Evolutionary conservation across 2,797 vertebrate species (phyloP).

Genomic region (Sebastes iracundus): DNA sequence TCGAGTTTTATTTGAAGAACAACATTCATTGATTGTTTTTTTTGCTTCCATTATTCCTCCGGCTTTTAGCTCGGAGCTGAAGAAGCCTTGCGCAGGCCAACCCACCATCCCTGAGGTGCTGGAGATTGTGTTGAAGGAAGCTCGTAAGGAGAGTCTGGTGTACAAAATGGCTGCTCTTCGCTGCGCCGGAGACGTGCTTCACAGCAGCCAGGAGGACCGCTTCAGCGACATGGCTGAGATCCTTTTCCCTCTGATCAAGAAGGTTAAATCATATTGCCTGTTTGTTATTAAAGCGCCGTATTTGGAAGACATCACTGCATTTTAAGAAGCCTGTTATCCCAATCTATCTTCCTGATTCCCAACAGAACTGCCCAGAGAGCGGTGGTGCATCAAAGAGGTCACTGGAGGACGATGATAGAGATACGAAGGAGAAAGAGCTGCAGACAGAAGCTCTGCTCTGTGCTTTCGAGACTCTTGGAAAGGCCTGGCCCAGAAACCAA

Average conservation of each 20-base stretch:
- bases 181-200: slow-evolving; percentile 88
- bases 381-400: slow-evolving; percentile 51
- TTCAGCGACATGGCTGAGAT: slow-evolving; percentile 90
- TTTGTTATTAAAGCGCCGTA: background rate
- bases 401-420: slow-evolving; percentile 74
- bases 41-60: background rate
- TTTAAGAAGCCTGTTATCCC: background rate
- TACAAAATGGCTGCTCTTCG: slow-evolving; percentile 93
- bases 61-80: slow-evolving; percentile 85
- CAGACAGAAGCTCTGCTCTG: slow-evolving; percentile 90
- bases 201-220: slow-evolving; percentile 89
- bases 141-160: slow-evolving; percentile 90
- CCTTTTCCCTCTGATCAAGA: slow-evolving; percentile 93
- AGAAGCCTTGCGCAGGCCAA: slow-evolving; percentile 86
- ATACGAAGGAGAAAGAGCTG: slow-evolving; percentile 87
- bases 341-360: background rate
- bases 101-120: slow-evolving; percentile 86
- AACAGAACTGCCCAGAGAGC: slow-evolving; percentile 87
- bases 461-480: slow-evolving; percentile 93
- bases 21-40: background rate
- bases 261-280: slow-evolving; percentile 77
- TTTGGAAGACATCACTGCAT: background rate
- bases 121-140: slow-evolving; percentile 92
- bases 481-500: slow-evolving; percentile 89
- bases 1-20: background rate